These are phyloP conservation scores for Chironomus tentans DNA, from an alignment of 2,888 invertebrate genomes.

Conservation along the genomic window DNA sequence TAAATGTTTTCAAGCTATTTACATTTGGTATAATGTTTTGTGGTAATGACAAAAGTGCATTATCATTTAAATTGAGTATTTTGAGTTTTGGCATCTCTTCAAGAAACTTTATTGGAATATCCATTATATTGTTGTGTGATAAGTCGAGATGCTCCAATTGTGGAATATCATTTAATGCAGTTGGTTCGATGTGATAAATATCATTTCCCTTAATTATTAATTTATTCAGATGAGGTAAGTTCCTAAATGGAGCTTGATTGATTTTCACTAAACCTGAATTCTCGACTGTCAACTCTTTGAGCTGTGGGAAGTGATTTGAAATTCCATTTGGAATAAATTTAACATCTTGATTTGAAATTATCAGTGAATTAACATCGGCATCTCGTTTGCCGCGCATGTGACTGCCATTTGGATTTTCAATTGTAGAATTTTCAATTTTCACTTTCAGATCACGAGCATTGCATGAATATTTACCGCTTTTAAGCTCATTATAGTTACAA, in stretches of 20 bases:
- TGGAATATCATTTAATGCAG: constrained; percentile 27
- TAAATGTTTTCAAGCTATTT: neutral
- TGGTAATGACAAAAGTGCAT: neutral
- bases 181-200: constrained; percentile 25
- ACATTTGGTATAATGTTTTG: neutral
- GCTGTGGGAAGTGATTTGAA: neutral
- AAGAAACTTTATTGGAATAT: neutral
- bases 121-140: constrained; percentile 26
- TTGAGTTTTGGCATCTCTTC: neutral
- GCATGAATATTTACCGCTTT: neutral
- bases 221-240: neutral
- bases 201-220: constrained; percentile 18
- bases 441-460: neutral
- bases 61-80: neutral
- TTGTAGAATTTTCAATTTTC: neutral
- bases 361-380: neutral
- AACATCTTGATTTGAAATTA: neutral
- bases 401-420: neutral
- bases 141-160: constrained; percentile 29
- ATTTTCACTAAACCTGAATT: neutral
- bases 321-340: neutral
- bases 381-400: neutral
- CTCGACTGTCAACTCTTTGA: neutral
- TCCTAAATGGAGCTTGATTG: neutral
- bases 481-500: neutral